Base-by-base conservation (phyloP, 2,888 invertebrate genomes). In the Embidobia sp. region DNA sequence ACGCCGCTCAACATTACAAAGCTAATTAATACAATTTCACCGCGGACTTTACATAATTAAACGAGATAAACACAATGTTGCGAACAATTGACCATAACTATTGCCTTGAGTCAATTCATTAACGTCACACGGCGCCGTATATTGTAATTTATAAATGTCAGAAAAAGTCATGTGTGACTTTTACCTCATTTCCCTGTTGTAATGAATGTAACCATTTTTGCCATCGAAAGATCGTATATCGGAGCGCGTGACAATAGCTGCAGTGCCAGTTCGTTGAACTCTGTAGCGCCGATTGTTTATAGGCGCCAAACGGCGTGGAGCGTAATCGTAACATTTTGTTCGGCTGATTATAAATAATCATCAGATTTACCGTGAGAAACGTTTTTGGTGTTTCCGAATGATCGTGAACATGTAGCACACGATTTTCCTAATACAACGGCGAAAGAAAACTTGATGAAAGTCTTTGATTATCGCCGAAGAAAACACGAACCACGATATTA, bases 221-320 rank as follows among this genome's bases (percentile, higher is more conserved):
- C 18, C 29, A 53, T 37, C 46, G 37, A 26, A 13, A 27, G 70
- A 61, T 70, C 15, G 44, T 51, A n/a, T n/a, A 61, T 63, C 70
- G 11, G 10, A 40, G 5, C 26, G 31, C 42, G 35, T 46, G 37
- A 55, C 66, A 67, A 67, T 59, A 31, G 46, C 33, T 55, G 22
- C 15, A 18, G 37, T 16, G 11, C 22, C 22, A 11, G 67, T 69
- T 69, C 49, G 67, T 69, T 69, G 67, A 69, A 69, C 67, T 57
- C 35, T 69, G 46, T 42, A 27, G 46, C 42, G 37, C 29, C 53
- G 15, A 63, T 63, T 70, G 70, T 70, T 61, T 46, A 29, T 35
- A 26, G 19, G 44, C 49, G 46, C 35, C 49, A 27, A 61, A 33
- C n/a, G 37, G 10, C 27, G 49, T 5, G 19, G 15, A 40, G 51